Base-by-base conservation (phyloP, 2,113 vertebrate genomes). In the Alectura lathami region DNA sequence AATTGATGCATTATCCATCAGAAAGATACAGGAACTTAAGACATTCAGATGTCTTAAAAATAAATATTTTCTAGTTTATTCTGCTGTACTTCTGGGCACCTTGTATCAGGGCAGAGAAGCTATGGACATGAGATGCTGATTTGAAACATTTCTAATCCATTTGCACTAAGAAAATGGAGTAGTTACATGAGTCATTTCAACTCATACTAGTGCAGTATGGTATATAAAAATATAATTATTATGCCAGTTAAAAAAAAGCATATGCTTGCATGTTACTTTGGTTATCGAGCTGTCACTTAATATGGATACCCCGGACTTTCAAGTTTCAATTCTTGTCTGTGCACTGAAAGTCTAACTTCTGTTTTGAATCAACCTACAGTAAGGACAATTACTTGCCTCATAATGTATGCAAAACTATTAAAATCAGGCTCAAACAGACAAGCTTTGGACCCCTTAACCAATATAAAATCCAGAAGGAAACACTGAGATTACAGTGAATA, bases 181-280 rank as follows among this genome's bases (percentile, higher is more conserved):
- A 9, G 64, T 51, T 77, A 12, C 15, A n/a, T n/a, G n/a, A 40
- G 8, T 56, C 8, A 81, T 81, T 92, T 86, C 38, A 75, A 27
- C 2, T 5, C 23, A 24, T 56, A 40, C 0, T 36, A 72, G 10
- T 43, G 6, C 12, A 67, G 50, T 42, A 66, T 4, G 36, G 20
- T 34, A 43, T 6, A 9, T 5, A 76, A 89, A 68, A 51, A 69
- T 12, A 68, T 78, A 87, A 59, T 68, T 30, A 53, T 2, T n/a
- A 1, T 29, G 3, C 18, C 54, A 34, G 11, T 13, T 69, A 24
- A 67, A 85, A 76, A 15, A 17, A 40, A 3, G 17, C 13, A 22
- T 34, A 24, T 9, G 3, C 1, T 21, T 78, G 29, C 2, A 9
- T 45, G 12, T 6, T 50, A 36, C 30, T 1, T 0, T 45, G 27